A percentile compares a stretch with the other conserved stretches of the same genome.
Conservation (phyloP, 92 coral and sea anemone species). For the Porites evermanni region DNA sequence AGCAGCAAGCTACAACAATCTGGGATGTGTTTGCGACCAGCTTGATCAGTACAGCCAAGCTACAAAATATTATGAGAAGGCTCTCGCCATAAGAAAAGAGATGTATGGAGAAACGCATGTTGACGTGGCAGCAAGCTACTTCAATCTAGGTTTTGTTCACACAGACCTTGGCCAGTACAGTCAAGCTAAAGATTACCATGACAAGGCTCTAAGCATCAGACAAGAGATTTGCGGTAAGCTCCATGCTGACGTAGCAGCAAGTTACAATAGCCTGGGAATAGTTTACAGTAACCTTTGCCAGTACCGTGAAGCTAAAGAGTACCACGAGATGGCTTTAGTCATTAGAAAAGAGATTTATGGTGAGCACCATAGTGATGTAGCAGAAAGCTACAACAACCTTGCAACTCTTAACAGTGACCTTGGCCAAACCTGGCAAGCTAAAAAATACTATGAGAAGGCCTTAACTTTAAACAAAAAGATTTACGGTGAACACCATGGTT, state of each 20-base stretch:
- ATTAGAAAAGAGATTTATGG: background rate
- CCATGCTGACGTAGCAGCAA: conserved; percentile 9
- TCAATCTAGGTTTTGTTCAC: conserved; percentile 11
- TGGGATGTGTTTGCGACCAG: background rate
- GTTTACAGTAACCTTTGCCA: background rate
- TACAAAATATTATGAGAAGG: background rate
- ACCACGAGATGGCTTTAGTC: background rate
- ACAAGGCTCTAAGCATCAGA: conserved; percentile 12
- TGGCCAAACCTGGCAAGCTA: background rate
- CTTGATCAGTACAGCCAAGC: background rate
- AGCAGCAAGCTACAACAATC: background rate
- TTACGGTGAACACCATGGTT: too few species aligned
- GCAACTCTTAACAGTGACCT: background rate
- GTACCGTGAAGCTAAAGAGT: background rate
- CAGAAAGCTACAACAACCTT: background rate
- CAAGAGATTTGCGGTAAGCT: background rate
- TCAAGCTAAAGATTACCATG: conserved; percentile 26
- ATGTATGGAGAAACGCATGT: background rate
- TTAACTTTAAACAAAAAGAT: background rate
- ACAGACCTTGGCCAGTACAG: background rate
- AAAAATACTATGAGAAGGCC: background rate
- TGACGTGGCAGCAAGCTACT: conserved; percentile 13
- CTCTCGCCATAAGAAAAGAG: background rate
- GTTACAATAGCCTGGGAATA: conserved; percentile 25
- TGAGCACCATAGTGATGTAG: background rate